Evolutionary conservation across 2,888 invertebrate species (phyloP).

Genomic region (Rhaphigaster nebulosa): DNA sequence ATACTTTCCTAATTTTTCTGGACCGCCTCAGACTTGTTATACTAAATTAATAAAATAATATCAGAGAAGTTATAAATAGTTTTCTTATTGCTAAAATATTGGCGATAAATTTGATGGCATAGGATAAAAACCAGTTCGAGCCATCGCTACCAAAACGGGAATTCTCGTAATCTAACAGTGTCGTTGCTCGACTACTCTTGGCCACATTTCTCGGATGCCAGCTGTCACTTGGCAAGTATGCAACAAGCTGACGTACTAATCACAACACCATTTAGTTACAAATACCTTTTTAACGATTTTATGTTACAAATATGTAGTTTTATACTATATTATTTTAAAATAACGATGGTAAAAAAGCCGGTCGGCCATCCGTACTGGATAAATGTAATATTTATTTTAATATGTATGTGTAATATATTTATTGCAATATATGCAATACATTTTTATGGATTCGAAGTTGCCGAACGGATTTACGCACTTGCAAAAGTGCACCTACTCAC

Average conservation of each 20-base stretch:
- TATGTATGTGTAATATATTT: too few species aligned
- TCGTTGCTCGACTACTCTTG: neutral
- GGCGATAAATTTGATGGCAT: neutral
- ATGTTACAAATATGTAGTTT: too few species aligned
- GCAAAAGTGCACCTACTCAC: too few species aligned
- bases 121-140: neutral
- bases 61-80: neutral
- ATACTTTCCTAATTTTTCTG: neutral
- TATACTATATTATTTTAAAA: too few species aligned
- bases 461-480: too few species aligned
- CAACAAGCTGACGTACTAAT: neutral
- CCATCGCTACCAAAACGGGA: neutral
- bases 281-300: too few species aligned
- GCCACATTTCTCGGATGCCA: neutral
- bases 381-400: too few species aligned
- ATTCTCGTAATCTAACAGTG: neutral
- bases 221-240: neutral
- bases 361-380: too few species aligned
- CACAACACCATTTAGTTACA: neutral
- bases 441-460: too few species aligned
- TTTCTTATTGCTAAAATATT: too few species aligned
- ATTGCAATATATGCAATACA: too few species aligned
- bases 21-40: neutral
- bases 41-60: neutral
- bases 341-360: too few species aligned